Percentiles rank a stretch among this genome's conserved stretches.
Conservation (phyloP, 2,797 vertebrate species). For the Lagodon rhomboides region DNA sequence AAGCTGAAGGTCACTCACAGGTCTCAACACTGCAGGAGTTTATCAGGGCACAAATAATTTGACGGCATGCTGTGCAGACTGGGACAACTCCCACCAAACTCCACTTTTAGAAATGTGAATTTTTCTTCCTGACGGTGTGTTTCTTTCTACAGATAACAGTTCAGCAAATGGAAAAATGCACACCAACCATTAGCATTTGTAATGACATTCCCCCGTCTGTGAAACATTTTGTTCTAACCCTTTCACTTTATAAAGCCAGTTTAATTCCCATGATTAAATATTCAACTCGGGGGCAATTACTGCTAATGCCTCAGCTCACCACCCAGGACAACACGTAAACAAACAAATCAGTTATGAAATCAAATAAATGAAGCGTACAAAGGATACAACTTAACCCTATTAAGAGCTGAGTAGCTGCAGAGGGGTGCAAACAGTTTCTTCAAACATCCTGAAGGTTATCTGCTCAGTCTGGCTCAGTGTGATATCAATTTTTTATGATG, state of each 20-base stretch:
- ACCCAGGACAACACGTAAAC: background rate
- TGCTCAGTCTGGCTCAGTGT: background rate
- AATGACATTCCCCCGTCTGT: background rate
- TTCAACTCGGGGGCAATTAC: background rate
- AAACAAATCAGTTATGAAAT: background rate
- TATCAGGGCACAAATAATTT: conserved; percentile 39
- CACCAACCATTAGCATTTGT: background rate
- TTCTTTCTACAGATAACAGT: background rate
- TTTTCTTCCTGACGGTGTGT: background rate
- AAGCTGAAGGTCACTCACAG: conserved; percentile 38
- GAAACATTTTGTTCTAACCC: background rate
- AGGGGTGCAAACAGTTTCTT: background rate
- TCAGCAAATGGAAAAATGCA: background rate
- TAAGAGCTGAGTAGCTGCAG: background rate
- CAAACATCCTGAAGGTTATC: background rate
- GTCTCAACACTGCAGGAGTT: conserved; percentile 35
- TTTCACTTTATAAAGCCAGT: background rate
- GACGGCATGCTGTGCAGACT: conserved; percentile 11
- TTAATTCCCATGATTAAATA: background rate
- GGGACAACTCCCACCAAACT: conserved; percentile 18
- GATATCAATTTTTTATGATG: background rate
- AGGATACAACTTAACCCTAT: background rate
- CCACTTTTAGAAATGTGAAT: background rate
- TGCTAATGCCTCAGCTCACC: background rate
- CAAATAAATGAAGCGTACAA: background rate